These are phyloP conservation scores for Tamias sibiricus DNA, from an alignment of 2,113 vertebrate genomes.

Conservation along the genomic window DNA sequence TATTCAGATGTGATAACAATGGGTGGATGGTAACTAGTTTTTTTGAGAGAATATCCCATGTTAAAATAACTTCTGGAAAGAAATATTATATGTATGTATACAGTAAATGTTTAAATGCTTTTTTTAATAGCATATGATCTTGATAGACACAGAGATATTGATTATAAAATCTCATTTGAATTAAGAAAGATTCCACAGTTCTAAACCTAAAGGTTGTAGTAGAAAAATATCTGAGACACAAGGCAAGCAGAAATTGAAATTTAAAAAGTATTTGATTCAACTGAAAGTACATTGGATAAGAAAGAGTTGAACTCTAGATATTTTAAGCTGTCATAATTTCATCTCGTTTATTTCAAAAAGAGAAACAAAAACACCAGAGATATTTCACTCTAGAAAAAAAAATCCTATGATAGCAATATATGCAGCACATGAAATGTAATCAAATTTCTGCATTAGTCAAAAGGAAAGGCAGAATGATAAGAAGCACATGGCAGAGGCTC, in stretches of 20 bases:
- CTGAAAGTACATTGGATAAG: background rate
- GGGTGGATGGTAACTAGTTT: background rate
- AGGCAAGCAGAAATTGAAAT: background rate
- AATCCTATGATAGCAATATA: background rate
- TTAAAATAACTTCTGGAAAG: background rate
- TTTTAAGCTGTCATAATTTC: slow-evolving; percentile 5
- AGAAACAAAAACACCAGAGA: background rate
- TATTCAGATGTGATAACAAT: background rate
- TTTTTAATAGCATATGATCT: background rate
- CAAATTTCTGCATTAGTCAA: background rate
- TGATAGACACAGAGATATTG: background rate
- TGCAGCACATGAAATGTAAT: background rate
- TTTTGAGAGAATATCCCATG: background rate
- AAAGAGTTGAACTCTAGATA: background rate
- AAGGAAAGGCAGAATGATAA: background rate
- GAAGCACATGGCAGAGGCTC: background rate
- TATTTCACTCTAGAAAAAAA: background rate
- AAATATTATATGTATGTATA: background rate
- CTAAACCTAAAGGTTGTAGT: background rate
- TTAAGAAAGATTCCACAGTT: background rate
- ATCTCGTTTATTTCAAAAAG: background rate
- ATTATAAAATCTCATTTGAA: background rate
- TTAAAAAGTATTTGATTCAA: background rate
- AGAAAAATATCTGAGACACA: background rate
- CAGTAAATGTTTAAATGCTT: background rate